phyloP scores from a whole-genome alignment of 2,888 invertebrate genomes.

The Stenichneumon culpator region DNA sequence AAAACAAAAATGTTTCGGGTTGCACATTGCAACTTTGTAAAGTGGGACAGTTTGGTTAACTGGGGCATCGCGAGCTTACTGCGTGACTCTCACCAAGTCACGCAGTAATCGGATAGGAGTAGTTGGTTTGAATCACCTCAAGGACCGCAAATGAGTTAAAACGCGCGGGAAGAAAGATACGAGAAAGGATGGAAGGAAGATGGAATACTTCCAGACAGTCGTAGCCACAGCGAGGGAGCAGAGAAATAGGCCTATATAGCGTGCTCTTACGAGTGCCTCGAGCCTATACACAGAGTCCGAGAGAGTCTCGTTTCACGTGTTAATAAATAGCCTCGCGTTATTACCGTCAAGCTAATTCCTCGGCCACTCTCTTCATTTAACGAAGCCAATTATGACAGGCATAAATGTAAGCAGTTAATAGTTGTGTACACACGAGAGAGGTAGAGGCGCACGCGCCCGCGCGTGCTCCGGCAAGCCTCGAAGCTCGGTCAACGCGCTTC shows the following conservation, averaged over 20 bases:
- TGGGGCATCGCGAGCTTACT: neutral
- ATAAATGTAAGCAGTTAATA: conserved; percentile 84
- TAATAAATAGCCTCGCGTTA: conserved; percentile 84
- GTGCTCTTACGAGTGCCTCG: conserved; percentile 16
- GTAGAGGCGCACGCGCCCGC: conserved; percentile 63
- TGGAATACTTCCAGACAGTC: conserved; percentile 24
- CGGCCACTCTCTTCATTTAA: conserved; percentile 84
- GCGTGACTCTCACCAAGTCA: conserved; percentile 46
- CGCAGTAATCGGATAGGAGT: neutral
- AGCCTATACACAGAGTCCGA: conserved; percentile 32
- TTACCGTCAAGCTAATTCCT: conserved; percentile 84
- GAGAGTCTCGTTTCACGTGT: conserved; percentile 82
- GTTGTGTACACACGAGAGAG: conserved; percentile 80
- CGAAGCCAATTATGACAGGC: conserved; percentile 84
- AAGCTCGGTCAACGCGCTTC: conserved; percentile 51
- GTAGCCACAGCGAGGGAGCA: conserved; percentile 36
- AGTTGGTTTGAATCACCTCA: conserved; percentile 45
- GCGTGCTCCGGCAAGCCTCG: conserved; percentile 54
- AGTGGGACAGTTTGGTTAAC: neutral
- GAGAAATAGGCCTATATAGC: conserved; percentile 41
- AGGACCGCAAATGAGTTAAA: conserved; percentile 28
- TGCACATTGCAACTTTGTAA: conserved; percentile 12
- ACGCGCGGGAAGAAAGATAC: conserved; percentile 35
- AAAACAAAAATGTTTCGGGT: neutral
- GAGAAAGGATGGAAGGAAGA: conserved; percentile 37